A percentile compares a stretch with the other conserved stretches of the same genome.
Conservation (phyloP, 2,113 vertebrate genomes). For the Naja naja region DNA sequence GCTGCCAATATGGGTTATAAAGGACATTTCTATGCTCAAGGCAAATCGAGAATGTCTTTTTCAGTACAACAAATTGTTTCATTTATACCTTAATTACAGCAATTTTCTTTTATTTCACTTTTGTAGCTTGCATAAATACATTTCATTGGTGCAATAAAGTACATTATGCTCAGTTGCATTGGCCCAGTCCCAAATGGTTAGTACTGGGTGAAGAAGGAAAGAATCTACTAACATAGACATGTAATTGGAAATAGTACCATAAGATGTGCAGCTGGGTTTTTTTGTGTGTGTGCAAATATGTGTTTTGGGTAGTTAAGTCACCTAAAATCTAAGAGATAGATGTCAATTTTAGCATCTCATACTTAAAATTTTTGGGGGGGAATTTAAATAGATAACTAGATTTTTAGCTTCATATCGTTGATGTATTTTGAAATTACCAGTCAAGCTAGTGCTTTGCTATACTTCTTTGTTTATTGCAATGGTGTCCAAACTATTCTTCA, state of each 20-base stretch:
- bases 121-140: slow-evolving; percentile 48
- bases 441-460: not conserved
- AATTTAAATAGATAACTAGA: not conserved
- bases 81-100: slow-evolving; percentile 59
- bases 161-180: slow-evolving; percentile 34
- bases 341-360: not conserved
- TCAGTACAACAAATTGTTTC: slow-evolving; percentile 54
- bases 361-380: not conserved
- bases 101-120: slow-evolving; percentile 58
- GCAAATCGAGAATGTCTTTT: slow-evolving; percentile 56
- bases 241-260: slow-evolving; percentile 8
- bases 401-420: not conserved
- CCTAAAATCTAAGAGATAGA: not conserved
- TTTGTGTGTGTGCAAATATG: not conserved
- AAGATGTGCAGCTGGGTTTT: not conserved
- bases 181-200: not conserved
- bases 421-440: not conserved
- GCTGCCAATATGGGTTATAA: slow-evolving; percentile 56
- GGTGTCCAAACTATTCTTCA: not conserved
- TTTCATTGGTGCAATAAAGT: slow-evolving; percentile 52
- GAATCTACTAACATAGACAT: slow-evolving; percentile 14
- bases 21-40: slow-evolving; percentile 63
- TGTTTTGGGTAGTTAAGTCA: not conserved
- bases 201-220: slow-evolving; percentile 18
- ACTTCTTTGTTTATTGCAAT: not conserved